Evolutionary conservation across 2,888 invertebrate genomes (phyloP).

Genomic region (Scelioninae gen. 1): DNA sequence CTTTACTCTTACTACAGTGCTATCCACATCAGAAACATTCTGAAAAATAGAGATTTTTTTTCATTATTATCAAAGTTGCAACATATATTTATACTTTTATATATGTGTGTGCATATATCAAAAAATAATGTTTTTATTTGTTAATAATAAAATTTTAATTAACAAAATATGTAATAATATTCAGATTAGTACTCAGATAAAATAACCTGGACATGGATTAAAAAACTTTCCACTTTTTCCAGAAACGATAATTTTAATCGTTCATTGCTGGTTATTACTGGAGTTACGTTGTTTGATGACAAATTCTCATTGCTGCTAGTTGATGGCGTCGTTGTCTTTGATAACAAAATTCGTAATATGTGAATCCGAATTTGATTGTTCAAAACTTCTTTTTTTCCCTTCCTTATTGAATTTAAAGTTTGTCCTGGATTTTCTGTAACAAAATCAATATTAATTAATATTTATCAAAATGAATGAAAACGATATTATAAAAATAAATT

Average conservation of each 20-base stretch:
- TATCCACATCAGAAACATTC: not conserved
- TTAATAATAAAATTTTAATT: no score
- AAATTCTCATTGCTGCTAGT: not conserved
- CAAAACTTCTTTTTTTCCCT: not conserved
- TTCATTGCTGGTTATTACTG: no score
- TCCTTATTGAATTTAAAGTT: not conserved
- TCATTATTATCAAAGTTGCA: no score
- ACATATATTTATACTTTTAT: no score
- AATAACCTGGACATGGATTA: conserved; percentile 9
- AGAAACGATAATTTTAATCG: conserved; percentile 5
- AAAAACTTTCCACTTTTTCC: conserved; percentile 16
- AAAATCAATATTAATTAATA: not conserved
- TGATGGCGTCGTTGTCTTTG: not conserved
- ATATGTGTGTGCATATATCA: no score
- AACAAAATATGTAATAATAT: no score
- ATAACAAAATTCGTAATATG: not conserved
- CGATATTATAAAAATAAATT: not conserved
- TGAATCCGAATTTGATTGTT: not conserved
- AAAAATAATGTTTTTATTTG: no score
- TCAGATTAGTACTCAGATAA: no score
- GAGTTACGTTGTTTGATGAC: no score
- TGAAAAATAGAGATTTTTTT: not conserved
- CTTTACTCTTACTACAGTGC: conserved; percentile 9
- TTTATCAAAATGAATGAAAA: not conserved
- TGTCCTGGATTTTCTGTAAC: not conserved